Percentiles rank a stretch among this genome's conserved stretches.
Conservation (phyloP, 2,888 invertebrate species). For the Hirtodrosophila alboralis region DNA sequence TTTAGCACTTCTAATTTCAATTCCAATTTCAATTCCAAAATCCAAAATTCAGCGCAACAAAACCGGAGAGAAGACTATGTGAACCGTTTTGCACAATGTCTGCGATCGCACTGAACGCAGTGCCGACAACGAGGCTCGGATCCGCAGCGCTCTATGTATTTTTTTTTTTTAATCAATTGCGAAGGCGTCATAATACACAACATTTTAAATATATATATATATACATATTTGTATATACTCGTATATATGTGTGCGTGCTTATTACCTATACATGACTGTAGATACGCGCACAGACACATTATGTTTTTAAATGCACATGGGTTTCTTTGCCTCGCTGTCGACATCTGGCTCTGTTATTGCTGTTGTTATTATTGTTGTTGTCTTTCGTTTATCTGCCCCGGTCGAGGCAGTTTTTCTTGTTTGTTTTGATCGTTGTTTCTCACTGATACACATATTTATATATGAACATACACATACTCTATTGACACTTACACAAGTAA, state of each 20-base stretch:
- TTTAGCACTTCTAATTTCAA: constrained; percentile 29
- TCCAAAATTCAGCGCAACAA: no score
- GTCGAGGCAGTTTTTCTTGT: constrained; percentile 65
- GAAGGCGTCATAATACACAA: constrained; percentile 51
- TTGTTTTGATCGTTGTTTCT: constrained; percentile 72
- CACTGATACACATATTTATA: constrained; percentile 16
- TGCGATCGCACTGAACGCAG: constrained; percentile 72
- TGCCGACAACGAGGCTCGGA: constrained; percentile 26
- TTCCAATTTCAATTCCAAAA: constrained; percentile 13
- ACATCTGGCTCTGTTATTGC: constrained; percentile 40
- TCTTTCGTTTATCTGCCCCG: constrained; percentile 36
- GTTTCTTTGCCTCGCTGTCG: constrained; percentile 31
- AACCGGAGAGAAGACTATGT: constrained; percentile 14
- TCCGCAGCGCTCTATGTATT: constrained; percentile 45
- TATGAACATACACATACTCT: not conserved
- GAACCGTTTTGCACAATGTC: constrained; percentile 70
- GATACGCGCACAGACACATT: constrained; percentile 11
- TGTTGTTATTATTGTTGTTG: constrained; percentile 27
- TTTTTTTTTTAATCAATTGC: constrained; percentile 72
- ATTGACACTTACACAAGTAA: constrained; percentile 5
- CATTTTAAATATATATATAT: constrained; percentile 26
- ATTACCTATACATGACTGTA: constrained; percentile 7
- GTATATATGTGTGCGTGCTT: not conserved
- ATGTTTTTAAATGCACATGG: constrained; percentile 36
- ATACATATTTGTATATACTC: not conserved